These are phyloP conservation scores for Netta rufina DNA, from an alignment of 2,797 vertebrate species.

Conservation along the genomic window DNA sequence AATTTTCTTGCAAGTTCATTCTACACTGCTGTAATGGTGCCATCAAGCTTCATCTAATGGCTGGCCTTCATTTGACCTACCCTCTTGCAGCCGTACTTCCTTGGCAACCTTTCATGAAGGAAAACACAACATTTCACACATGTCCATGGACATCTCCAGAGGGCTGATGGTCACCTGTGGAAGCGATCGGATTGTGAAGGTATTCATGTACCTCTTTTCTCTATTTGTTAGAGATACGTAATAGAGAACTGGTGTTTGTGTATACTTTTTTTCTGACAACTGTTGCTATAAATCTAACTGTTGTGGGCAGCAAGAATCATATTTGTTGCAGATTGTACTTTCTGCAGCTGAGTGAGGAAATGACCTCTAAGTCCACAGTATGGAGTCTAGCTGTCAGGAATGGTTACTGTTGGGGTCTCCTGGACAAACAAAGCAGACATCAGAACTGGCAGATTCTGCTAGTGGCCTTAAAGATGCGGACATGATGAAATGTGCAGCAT, in stretches of 20 bases:
- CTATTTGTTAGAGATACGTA: background rate
- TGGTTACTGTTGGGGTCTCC: background rate
- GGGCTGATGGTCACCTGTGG: slow-evolving; percentile 98
- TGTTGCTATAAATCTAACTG: background rate
- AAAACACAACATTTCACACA: slow-evolving; percentile 96
- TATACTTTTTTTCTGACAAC: background rate
- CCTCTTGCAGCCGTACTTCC: slow-evolving; percentile 85
- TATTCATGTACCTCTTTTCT: slow-evolving; percentile 56
- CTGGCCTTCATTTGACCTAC: background rate
- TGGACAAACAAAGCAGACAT: background rate
- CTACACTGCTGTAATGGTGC: background rate
- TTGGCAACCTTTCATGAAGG: slow-evolving; percentile 97
- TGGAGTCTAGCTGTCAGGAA: background rate
- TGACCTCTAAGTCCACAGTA: background rate
- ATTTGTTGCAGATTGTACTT: background rate
- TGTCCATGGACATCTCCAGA: slow-evolving; percentile 94
- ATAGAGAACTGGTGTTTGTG: background rate
- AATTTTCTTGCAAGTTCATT: slow-evolving; percentile 20
- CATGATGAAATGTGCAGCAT: background rate
- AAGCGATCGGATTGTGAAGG: slow-evolving; percentile 94
- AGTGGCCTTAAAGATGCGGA: background rate
- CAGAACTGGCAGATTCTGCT: background rate
- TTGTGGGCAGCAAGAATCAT: background rate
- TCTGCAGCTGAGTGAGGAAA: background rate
- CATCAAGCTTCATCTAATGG: background rate